phyloP scores from a whole-genome alignment of 2,797 vertebrate genomes.

The Sphenodon punctatus region DNA sequence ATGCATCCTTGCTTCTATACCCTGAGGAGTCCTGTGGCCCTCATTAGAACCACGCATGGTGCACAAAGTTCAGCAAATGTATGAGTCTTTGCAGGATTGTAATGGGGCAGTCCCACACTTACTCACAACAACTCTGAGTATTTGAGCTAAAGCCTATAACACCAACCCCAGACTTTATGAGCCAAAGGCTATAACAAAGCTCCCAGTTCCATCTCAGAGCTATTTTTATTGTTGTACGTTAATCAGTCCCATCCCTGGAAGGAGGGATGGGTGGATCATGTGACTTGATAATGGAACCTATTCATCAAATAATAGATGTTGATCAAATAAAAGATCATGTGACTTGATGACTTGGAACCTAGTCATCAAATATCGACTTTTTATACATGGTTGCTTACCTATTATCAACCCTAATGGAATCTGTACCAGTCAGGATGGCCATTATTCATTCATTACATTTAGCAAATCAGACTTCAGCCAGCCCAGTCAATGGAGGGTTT shows the following conservation, averaged over 20 bases:
- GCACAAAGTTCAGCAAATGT: not conserved
- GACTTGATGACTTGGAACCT: no score
- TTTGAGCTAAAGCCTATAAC: no score
- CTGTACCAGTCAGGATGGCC: not conserved
- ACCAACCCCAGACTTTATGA: not conserved
- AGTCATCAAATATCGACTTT: not conserved
- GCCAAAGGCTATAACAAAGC: not conserved
- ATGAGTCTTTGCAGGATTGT: fast-evolving
- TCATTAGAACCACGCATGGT: not conserved
- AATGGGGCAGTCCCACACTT: no score
- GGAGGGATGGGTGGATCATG: no score
- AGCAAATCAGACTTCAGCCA: constrained; percentile 13
- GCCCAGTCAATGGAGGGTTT: constrained; percentile 11
- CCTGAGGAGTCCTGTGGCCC: constrained; percentile 11
- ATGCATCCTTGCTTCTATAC: not conserved
- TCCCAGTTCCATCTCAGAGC: not conserved
- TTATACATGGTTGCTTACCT: not conserved
- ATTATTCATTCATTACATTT: not conserved
- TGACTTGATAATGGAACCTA: no score
- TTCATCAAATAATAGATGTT: no score
- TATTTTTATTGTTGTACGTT: not conserved
- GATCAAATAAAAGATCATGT: no score
- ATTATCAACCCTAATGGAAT: fast-evolving
- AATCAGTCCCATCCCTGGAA: not conserved
- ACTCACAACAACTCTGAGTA: no score